phyloP scores from a whole-genome alignment of 1,140 invertebrate genomes.

The Steinernema khuongi region DNA sequence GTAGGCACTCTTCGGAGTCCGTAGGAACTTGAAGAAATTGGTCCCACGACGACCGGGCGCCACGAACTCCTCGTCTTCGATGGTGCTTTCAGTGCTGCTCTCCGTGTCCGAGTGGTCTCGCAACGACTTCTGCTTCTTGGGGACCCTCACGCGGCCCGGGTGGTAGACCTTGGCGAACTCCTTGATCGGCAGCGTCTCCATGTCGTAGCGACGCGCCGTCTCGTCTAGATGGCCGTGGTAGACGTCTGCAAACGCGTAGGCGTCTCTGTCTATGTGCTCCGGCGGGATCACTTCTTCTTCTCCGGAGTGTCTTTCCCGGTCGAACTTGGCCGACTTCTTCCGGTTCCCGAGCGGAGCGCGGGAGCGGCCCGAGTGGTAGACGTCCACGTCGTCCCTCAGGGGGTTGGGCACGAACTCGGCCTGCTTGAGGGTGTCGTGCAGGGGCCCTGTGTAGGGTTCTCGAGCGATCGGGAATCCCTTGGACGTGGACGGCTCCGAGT shows the following conservation, averaged over 20 bases:
- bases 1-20: neutral
- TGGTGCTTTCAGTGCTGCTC: neutral
- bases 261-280: constrained; percentile 33
- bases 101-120: constrained; percentile 11
- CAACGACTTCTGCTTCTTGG: constrained; percentile 22
- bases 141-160: constrained; percentile 23
- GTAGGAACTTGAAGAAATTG: constrained; percentile 8
- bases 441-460: constrained; percentile 23
- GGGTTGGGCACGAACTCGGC: constrained; percentile 23
- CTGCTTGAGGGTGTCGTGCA: constrained; percentile 22
- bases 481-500: constrained; percentile 19
- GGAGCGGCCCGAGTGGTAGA: constrained; percentile 36
- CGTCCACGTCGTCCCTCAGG: constrained; percentile 26
- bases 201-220: constrained; percentile 18
- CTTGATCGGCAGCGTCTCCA: constrained; percentile 27
- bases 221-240: constrained; percentile 37
- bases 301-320: constrained; percentile 35
- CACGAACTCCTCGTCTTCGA: constrained; percentile 24
- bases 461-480: constrained; percentile 55
- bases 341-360: neutral
- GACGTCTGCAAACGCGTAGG: constrained; percentile 19
- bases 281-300: constrained; percentile 44
- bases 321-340: constrained; percentile 22
- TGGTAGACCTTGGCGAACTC: constrained; percentile 27
- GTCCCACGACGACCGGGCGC: neutral